Percentiles rank a stretch among this genome's conserved stretches.
phyloP scores from a whole-genome alignment of 2,113 vertebrate genomes.

The Oreocharis arfaki region DNA sequence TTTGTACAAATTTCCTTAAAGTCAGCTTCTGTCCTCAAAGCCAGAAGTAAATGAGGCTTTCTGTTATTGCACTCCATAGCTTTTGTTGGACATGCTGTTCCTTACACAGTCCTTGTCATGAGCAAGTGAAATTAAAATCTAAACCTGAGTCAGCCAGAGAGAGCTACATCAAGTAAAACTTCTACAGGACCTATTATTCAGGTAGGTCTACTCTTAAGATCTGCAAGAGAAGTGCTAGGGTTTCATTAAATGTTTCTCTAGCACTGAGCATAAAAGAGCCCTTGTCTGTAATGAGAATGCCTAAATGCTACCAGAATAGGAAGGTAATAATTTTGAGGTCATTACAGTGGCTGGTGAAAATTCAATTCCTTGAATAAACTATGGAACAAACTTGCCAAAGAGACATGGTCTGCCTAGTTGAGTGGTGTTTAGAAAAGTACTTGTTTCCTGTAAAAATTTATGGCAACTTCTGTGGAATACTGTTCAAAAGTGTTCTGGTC shows the following conservation, averaged over 20 bases:
- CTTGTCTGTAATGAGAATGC: background rate
- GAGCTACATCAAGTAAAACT: background rate
- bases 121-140: background rate
- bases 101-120: background rate
- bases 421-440: background rate
- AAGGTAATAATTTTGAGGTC: background rate
- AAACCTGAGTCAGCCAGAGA: background rate
- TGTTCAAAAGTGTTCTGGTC: background rate
- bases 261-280: background rate
- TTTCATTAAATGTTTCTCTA: constrained; percentile 2
- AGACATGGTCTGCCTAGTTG: background rate
- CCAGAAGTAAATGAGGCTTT: background rate
- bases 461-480: background rate
- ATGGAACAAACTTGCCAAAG: background rate
- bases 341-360: background rate
- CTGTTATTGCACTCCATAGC: too few relatives aligned
- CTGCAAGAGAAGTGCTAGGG: background rate
- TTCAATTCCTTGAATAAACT: background rate
- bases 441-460: background rate
- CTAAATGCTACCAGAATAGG: background rate
- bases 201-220: background rate
- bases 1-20: background rate
- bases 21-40: background rate
- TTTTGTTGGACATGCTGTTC: background rate
- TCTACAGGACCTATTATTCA: background rate